Evolutionary conservation across 2,888 invertebrate genomes (phyloP).

Genomic region (Teinopalpus imperialis): DNA sequence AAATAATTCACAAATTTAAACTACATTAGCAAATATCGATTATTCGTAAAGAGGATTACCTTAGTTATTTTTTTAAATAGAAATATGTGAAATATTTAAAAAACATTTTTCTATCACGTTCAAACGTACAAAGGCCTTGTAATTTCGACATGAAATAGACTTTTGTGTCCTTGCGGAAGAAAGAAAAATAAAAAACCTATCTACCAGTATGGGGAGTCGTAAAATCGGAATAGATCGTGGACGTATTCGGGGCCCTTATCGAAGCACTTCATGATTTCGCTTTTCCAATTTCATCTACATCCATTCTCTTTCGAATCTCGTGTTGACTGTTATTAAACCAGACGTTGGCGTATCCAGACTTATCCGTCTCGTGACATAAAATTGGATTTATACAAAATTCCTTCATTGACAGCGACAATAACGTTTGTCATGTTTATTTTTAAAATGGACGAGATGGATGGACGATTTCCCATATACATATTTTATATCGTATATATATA

Average conservation of each 20-base stretch:
- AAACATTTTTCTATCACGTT: too few species aligned
- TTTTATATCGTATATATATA: too few species aligned
- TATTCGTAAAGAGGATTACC: too few species aligned
- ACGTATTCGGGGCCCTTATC: not conserved
- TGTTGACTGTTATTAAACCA: constrained; percentile 21
- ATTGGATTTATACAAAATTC: constrained; percentile 7
- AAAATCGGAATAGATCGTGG: constrained; percentile 11
- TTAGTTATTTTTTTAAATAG: too few species aligned
- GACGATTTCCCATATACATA: too few species aligned
- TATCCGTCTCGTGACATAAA: not conserved
- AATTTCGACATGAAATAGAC: not conserved
- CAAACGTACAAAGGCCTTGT: not conserved
- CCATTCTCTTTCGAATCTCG: constrained; percentile 8
- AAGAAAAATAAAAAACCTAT: constrained; percentile 1
- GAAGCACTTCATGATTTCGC: constrained; percentile 7
- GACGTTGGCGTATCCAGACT: not conserved
- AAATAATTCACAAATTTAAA: too few species aligned
- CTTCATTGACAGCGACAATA: not conserved
- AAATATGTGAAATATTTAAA: too few species aligned
- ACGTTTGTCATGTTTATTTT: too few species aligned
- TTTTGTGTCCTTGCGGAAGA: not conserved
- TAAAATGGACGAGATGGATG: too few species aligned
- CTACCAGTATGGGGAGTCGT: not conserved
- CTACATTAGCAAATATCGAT: too few species aligned
- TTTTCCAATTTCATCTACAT: constrained; percentile 15